Percentiles rank a stretch among this genome's conserved stretches.
These are phyloP conservation scores for Polymixis lichenea DNA, from an alignment of 2,888 invertebrate species.

Conservation along the genomic window DNA sequence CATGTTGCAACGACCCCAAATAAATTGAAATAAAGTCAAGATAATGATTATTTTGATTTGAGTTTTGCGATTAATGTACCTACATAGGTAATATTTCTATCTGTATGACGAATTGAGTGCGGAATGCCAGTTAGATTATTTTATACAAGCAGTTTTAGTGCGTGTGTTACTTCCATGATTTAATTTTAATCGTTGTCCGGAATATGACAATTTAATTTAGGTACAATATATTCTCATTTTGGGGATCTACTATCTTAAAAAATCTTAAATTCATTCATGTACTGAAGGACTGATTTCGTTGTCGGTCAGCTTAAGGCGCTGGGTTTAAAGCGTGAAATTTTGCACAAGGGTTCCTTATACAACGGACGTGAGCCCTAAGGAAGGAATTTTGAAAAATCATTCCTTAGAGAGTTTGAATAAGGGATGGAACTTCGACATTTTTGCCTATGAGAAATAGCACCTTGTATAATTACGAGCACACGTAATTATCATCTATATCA, in stretches of 20 bases:
- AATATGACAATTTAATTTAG: neutral
- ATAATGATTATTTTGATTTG: neutral
- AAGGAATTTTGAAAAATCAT: neutral
- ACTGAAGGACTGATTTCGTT: neutral
- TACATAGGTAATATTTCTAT: no score
- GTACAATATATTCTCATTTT: no score
- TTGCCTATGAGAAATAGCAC: neutral
- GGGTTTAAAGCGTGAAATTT: neutral
- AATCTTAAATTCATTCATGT: neutral
- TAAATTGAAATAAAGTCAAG: neutral
- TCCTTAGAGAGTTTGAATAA: neutral
- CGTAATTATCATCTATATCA: no score
- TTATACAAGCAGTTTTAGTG: neutral
- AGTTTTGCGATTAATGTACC: neutral
- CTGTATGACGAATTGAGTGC: neutral
- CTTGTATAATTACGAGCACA: neutral
- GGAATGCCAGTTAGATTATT: neutral
- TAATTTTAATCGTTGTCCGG: no score
- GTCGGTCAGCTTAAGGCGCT: neutral
- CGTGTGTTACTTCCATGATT: no score
- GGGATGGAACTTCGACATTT: neutral
- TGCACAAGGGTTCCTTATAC: neutral
- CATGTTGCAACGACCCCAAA: neutral
- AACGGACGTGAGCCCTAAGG: neutral
- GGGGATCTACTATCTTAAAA: neutral